These are phyloP conservation scores for Pogonocherus hispidulus DNA, from an alignment of 2,888 invertebrate species.

Conservation along the genomic window DNA sequence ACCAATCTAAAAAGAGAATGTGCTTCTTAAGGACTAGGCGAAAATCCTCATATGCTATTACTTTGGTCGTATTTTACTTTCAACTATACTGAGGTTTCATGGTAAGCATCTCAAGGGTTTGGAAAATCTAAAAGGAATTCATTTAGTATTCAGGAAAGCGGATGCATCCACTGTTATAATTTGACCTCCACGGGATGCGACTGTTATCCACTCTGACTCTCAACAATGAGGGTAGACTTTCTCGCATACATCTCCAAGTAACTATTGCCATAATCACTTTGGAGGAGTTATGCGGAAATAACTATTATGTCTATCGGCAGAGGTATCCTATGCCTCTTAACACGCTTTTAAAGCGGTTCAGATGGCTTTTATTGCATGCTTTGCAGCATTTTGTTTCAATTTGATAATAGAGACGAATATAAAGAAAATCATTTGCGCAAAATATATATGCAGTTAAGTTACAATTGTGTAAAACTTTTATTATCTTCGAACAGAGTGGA, in stretches of 20 bases:
- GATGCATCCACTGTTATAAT: constrained; percentile 10
- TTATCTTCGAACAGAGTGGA: background rate
- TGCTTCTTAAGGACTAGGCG: background rate
- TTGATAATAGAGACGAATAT: background rate
- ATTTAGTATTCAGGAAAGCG: constrained; percentile 21
- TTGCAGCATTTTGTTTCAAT: background rate
- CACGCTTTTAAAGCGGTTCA: background rate
- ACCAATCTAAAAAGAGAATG: background rate
- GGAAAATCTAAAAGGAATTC: background rate
- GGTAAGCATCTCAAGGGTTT: background rate
- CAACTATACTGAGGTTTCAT: background rate
- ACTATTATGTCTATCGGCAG: background rate
- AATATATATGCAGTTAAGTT: background rate
- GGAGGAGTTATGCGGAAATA: background rate
- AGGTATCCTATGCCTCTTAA: background rate
- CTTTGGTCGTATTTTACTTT: constrained; percentile 1
- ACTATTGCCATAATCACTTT: background rate
- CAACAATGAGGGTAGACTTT: constrained; percentile 7
- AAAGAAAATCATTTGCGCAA: background rate
- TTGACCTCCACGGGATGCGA: constrained; percentile 14
- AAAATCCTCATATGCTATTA: constrained; percentile 1
- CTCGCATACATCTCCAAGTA: background rate
- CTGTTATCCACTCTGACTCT: too few relatives aligned
- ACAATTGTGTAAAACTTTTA: background rate
- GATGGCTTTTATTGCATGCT: background rate